A percentile compares a stretch with the other conserved stretches of the same genome.
phyloP scores from a whole-genome alignment of 2,113 vertebrate species.

The Shinisaurus crocodilurus region DNA sequence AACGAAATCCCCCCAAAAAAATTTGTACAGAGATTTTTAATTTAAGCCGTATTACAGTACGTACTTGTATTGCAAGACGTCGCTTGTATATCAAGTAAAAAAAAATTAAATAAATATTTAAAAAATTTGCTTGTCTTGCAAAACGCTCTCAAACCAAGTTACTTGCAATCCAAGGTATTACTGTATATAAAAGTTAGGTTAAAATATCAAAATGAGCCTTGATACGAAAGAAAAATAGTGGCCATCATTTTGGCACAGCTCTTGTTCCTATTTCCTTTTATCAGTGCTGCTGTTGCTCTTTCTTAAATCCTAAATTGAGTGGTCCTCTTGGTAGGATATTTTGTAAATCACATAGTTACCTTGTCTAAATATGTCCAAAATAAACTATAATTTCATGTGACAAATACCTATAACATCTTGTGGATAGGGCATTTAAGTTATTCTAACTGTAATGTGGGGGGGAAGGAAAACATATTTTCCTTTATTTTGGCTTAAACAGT shows the following conservation, averaged over 20 bases:
- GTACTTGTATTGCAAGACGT: no score
- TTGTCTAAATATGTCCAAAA: background rate
- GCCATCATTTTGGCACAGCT: background rate
- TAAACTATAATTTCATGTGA: background rate
- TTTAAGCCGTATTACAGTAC: no score
- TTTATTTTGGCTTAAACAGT: slow-evolving; percentile 25
- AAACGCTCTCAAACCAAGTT: no score
- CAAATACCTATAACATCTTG: background rate
- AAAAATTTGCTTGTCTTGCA: no score
- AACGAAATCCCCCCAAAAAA: no score
- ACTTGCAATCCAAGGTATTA: no score
- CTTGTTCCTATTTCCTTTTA: background rate
- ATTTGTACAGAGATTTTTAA: no score
- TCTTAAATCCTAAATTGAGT: background rate
- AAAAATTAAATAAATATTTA: no score
- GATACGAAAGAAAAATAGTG: background rate
- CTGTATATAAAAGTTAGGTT: background rate
- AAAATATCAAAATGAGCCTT: background rate
- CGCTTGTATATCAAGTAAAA: no score
- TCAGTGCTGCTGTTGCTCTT: background rate
- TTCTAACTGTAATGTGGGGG: background rate
- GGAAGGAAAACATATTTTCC: slow-evolving; percentile 8
- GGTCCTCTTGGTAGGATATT: background rate
- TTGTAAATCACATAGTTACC: background rate
- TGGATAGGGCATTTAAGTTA: no score